Conservation (phyloP, 2,888 invertebrate species). For the Leptinotarsa tumamoca region DNA sequence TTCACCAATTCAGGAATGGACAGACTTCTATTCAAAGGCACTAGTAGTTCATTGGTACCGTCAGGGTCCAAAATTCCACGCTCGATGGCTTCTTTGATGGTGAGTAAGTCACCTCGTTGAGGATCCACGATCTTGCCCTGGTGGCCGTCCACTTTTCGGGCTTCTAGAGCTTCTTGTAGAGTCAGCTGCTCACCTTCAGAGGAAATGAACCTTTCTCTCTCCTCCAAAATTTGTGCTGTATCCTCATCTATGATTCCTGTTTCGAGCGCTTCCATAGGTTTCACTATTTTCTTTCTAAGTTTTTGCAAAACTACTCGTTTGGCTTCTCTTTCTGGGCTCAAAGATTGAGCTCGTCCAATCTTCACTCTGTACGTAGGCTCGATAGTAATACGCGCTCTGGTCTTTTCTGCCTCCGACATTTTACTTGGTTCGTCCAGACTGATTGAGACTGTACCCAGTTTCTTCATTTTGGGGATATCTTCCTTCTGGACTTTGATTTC, state of each 20-base stretch:
- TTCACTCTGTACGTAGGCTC: conserved; percentile 78
- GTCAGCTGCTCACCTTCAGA: conserved; percentile 74
- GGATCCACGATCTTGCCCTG: conserved; percentile 87
- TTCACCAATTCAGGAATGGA: conserved; percentile 86
- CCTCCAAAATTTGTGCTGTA: conserved; percentile 78
- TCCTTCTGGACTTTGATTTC: conserved; percentile 39
- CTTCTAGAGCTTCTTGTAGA: conserved; percentile 81
- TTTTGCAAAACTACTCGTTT: conserved; percentile 82
- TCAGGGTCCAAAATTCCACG: conserved; percentile 85
- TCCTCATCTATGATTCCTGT: conserved; percentile 83
- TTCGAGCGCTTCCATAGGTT: conserved; percentile 81
- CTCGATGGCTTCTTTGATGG: conserved; percentile 85
- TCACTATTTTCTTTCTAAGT: conserved; percentile 80
- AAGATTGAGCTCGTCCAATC: conserved; percentile 72
- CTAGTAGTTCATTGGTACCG: conserved; percentile 79
- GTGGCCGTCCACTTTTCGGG: conserved; percentile 78
- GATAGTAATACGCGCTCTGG: conserved; percentile 70
- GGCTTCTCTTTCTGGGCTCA: conserved; percentile 73
- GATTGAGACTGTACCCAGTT: conserved; percentile 60
- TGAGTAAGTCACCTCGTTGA: conserved; percentile 81
- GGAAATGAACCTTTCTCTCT: conserved; percentile 70
- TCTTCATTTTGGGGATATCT: conserved; percentile 51
- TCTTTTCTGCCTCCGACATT: conserved; percentile 71
- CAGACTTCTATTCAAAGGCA: conserved; percentile 84
- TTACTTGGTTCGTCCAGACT: conserved; percentile 61